Conservation (phyloP, 2,888 invertebrate species). For the Julus scandinavius region DNA sequence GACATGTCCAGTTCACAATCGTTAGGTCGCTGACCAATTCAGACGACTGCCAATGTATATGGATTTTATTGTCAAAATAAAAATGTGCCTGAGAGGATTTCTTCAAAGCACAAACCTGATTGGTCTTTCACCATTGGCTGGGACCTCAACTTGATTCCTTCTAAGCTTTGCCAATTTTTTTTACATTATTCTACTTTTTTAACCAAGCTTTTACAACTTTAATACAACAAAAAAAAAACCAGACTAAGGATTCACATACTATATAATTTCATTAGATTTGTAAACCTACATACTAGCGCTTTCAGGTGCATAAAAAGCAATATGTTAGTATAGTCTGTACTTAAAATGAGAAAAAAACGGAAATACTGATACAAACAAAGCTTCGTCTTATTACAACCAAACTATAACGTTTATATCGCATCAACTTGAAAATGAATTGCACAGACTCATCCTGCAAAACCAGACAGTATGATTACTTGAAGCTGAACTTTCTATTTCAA, state of each 20-base stretch:
- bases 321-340: not conserved
- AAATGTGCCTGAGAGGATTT: conserved; percentile 29
- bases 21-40: conserved; percentile 35
- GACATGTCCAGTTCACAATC: conserved; percentile 34
- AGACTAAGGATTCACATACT: no score
- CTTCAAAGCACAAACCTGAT: not conserved
- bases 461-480: not conserved
- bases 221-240: not conserved
- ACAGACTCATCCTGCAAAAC: not conserved
- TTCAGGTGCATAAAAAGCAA: not conserved
- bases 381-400: no score
- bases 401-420: no score
- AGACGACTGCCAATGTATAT: conserved; percentile 12
- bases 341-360: no score
- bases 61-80: conserved; percentile 30
- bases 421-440: not conserved
- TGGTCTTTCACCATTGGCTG: not conserved
- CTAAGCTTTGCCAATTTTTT: not conserved
- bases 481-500: not conserved
- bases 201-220: not conserved
- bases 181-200: not conserved
- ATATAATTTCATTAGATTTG: no score
- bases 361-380: no score
- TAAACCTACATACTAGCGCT: not conserved
- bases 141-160: not conserved